These are phyloP conservation scores for Polypterus bichir DNA, from an alignment of 2,113 vertebrate species.

Conservation along the genomic window DNA sequence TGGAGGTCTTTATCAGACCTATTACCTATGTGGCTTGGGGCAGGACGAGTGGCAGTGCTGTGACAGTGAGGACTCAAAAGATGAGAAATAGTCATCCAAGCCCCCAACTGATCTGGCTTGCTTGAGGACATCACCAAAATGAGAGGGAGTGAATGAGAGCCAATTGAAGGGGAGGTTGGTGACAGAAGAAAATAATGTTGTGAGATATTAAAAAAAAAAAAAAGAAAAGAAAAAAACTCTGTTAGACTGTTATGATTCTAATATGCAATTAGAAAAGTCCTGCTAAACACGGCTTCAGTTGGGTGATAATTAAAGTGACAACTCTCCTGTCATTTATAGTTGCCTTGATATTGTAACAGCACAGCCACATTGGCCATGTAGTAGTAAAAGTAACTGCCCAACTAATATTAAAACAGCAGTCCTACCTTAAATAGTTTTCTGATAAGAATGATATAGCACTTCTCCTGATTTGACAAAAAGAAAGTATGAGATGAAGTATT, in stretches of 20 bases:
- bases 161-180: constrained; percentile 3
- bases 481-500: no score
- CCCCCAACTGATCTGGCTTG: constrained; percentile 29
- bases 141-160: constrained; percentile 19
- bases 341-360: no score
- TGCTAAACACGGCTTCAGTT: constrained; percentile 47
- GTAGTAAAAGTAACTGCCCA: no score
- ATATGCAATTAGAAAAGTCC: constrained; percentile 50
- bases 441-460: no score
- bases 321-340: constrained; percentile 20
- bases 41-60: constrained; percentile 34
- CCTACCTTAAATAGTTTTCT: no score
- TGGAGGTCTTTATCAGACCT: constrained; percentile 65
- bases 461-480: no score
- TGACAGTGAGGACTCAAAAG: constrained; percentile 31
- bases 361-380: no score
- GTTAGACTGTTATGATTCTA: constrained; percentile 29
- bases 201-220: constrained; percentile 10
- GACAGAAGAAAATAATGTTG: constrained; percentile 13
- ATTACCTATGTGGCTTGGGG: constrained; percentile 57
- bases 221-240: not conserved
- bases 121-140: constrained; percentile 43
- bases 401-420: no score
- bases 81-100: constrained; percentile 59
- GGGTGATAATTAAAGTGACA: constrained; percentile 53